A percentile compares a stretch with the other conserved stretches of the same genome.
These are phyloP conservation scores for Noctua comes DNA, from an alignment of 2,888 invertebrate genomes.

Conservation along the genomic window DNA sequence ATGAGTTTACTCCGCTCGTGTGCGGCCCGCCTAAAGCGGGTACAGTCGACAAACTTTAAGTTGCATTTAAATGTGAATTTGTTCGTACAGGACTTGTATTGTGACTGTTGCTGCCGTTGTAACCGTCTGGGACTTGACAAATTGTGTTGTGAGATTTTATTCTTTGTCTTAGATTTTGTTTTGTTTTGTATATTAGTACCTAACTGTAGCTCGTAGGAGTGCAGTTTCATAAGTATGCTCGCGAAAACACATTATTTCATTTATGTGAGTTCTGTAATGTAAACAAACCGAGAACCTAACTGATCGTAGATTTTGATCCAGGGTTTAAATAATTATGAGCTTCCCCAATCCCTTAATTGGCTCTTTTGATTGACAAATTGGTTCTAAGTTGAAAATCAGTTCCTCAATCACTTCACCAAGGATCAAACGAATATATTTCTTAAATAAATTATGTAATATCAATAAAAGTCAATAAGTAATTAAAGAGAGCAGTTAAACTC, in stretches of 20 bases:
- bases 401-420: conserved; percentile 26
- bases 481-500: conserved; percentile 42
- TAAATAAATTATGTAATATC: conserved; percentile 15
- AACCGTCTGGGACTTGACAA: conserved; percentile 44
- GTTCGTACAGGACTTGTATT: conserved; percentile 49
- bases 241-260: neutral
- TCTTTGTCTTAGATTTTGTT: conserved; percentile 40
- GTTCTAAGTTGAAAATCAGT: conserved; percentile 37
- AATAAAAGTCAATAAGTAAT: conserved; percentile 37
- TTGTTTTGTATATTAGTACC: conserved; percentile 1
- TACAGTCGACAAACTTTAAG: conserved; percentile 54
- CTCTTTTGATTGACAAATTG: conserved; percentile 40
- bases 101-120: conserved; percentile 45
- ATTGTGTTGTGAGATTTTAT: conserved; percentile 52
- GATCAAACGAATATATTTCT: conserved; percentile 38
- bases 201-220: neutral
- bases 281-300: neutral
- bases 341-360: conserved; percentile 29
- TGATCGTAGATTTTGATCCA: conserved; percentile 6
- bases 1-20: conserved; percentile 50
- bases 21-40: conserved; percentile 32
- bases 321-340: conserved; percentile 12
- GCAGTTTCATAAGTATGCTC: neutral
- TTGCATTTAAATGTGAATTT: conserved; percentile 63
- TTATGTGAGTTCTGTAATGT: neutral